A percentile compares a stretch with the other conserved stretches of the same genome.
Evolutionary conservation across 2,888 invertebrate genomes (phyloP).

Genomic region (Acronicta alni): DNA sequence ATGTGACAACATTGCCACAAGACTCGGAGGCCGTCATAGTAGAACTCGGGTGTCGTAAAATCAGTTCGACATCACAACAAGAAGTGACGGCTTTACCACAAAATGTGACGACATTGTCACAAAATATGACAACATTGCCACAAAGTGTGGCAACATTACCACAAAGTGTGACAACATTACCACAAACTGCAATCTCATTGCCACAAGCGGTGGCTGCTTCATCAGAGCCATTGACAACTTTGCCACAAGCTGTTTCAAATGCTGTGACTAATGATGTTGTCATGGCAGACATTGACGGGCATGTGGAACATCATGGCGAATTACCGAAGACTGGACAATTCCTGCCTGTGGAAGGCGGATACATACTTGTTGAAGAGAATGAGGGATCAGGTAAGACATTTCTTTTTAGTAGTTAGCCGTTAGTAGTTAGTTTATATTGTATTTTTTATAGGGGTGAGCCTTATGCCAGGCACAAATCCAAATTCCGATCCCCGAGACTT

Average conservation of each 20-base stretch:
- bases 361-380: constrained; percentile 76
- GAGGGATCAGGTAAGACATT: constrained; percentile 61
- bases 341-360: constrained; percentile 83
- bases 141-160: constrained; percentile 8
- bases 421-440: too few species aligned
- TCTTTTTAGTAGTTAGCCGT: too few species aligned
- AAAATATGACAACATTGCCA: constrained; percentile 18
- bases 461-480: too few species aligned
- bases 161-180: constrained; percentile 20
- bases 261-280: constrained; percentile 67
- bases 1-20: constrained; percentile 57
- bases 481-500: too few species aligned
- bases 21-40: constrained; percentile 73
- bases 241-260: constrained; percentile 16
- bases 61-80: constrained; percentile 11
- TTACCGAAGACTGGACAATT: constrained; percentile 71
- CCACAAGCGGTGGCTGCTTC: constrained; percentile 8
- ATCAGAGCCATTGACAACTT: constrained; percentile 12
- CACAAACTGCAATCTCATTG: constrained; percentile 10
- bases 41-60: constrained; percentile 66
- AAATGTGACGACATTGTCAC: constrained; percentile 19
- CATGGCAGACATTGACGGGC: constrained; percentile 71
- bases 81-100: constrained; percentile 27
- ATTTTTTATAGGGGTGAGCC: too few species aligned
- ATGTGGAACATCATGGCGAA: constrained; percentile 66